Conservation (phyloP, 2,113 vertebrate species). For the Clinocottus analis region DNA sequence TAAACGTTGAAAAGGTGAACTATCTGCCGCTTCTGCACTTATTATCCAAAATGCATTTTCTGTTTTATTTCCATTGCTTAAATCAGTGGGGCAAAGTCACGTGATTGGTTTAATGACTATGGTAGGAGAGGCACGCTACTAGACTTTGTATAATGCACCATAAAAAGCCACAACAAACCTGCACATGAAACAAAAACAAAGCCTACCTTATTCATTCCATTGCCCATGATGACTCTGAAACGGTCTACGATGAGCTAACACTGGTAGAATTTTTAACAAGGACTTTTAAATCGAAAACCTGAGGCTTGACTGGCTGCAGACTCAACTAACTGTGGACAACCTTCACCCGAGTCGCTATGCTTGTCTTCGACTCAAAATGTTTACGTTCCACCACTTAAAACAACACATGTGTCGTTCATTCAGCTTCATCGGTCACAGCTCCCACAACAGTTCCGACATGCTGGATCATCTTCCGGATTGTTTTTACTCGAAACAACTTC, state of each 20-base stretch:
- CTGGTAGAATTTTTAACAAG: constrained; percentile 26
- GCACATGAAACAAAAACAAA: background rate
- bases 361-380: constrained; percentile 9
- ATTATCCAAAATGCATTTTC: background rate
- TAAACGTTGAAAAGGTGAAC: background rate
- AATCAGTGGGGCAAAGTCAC: background rate
- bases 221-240: constrained; percentile 73
- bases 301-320: background rate
- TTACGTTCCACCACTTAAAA: background rate
- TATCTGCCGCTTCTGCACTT: no score
- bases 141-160: background rate
- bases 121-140: background rate
- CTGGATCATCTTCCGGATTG: constrained; percentile 70
- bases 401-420: background rate
- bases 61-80: background rate
- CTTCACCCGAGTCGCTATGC: background rate
- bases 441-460: constrained; percentile 32
- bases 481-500: constrained; percentile 58
- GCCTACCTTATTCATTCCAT: constrained; percentile 84
- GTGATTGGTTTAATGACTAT: background rate
- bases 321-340: background rate
- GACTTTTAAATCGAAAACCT: constrained; percentile 23
- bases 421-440: background rate
- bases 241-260: constrained; percentile 24
- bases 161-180: background rate